Evolutionary conservation across 2,888 invertebrate genomes (phyloP), one percentile per base, ranked within the genome.

Genomic region (Andrena haemorrhoa): DNA sequence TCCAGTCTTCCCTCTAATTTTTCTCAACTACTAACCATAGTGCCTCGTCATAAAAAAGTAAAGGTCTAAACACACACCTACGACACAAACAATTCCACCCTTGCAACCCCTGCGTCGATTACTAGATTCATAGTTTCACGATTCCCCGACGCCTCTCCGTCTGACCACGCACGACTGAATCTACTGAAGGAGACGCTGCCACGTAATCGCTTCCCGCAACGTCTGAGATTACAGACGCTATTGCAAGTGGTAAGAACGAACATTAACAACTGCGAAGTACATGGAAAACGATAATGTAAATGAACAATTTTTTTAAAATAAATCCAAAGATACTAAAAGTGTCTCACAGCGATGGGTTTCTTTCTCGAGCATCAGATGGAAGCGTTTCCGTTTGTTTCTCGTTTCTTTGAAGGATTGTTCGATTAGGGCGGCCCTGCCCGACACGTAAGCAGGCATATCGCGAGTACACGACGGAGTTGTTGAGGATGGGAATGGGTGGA

Each of bases 371-470:
- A 10, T 23, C 1, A 10, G 0, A 56, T 5, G 56, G 23, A 56
- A 20, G 51, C 2, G 23, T 35, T 33, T 58, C 12, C 23, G 47
- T n/a, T 31, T 10, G 47, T 7, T 10, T 2, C 1, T 3, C 3
- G 26, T 41, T 58, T 65, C 60, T 76, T 79, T 1, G n/a, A 64
- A 79, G 58, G 65, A 75, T 69, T 74, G 51, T 64, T 56, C 71
- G 69, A 79, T 69, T 75, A 74, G 68, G 83, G 84, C 91, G 90
- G 89, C 89, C 90, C 89, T 91, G 91, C 20, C 49, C 75, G 84
- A 89, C 87, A 90, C 89, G 88, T 90, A 90, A 92, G 89, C 90
- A 90, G 88, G 88, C 89, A 89, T 91, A 90, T 91, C 90, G 90
- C 89, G 88, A 90, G 88, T 89, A 86, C 82, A 90, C 86, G 86